Evolutionary conservation across 92 coral and sea anemone species (phyloP).

Genomic region (Epizoanthus ramosus): DNA sequence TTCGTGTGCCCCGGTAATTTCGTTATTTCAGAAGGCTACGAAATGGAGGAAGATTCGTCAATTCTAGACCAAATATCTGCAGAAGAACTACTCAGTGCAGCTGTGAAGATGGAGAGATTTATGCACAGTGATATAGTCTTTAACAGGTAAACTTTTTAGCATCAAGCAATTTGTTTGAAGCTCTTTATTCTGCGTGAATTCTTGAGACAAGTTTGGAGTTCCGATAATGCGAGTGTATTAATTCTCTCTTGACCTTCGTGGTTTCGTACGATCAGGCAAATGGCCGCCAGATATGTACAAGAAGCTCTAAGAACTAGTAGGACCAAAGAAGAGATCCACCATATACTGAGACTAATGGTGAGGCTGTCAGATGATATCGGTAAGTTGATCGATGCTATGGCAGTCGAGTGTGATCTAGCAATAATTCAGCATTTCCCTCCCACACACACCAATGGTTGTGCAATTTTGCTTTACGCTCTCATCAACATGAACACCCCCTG

Average conservation of each 20-base stretch:
- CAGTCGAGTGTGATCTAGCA: background rate
- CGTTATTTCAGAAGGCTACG: constrained; percentile 67
- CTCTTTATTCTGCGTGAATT: background rate
- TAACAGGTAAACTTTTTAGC: constrained; percentile 75
- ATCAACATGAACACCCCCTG: constrained; percentile 5
- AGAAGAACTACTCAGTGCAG: constrained; percentile 90
- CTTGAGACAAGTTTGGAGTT: constrained; percentile 10
- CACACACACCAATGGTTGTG: constrained; percentile 28
- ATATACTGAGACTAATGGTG: constrained; percentile 85
- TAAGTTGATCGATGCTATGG: constrained; percentile 43
- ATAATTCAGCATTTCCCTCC: background rate
- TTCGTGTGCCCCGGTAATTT: constrained; percentile 9
- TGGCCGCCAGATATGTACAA: constrained; percentile 95
- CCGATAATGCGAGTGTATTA: background rate
- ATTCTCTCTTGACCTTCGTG: background rate
- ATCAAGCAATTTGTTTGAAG: constrained; percentile 1
- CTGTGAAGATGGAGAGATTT: constrained; percentile 90
- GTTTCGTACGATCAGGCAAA: constrained; percentile 68
- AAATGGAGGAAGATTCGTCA: constrained; percentile 83
- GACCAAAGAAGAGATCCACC: constrained; percentile 88
- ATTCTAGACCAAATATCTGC: constrained; percentile 82
- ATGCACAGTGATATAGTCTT: constrained; percentile 97
- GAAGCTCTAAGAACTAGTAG: constrained; percentile 87
- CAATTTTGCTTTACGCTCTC: constrained; percentile 32
- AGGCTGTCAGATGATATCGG: constrained; percentile 97